Base-by-base conservation (phyloP, 2,888 invertebrate species). In the Cryptophagus acutangulus region DNA sequence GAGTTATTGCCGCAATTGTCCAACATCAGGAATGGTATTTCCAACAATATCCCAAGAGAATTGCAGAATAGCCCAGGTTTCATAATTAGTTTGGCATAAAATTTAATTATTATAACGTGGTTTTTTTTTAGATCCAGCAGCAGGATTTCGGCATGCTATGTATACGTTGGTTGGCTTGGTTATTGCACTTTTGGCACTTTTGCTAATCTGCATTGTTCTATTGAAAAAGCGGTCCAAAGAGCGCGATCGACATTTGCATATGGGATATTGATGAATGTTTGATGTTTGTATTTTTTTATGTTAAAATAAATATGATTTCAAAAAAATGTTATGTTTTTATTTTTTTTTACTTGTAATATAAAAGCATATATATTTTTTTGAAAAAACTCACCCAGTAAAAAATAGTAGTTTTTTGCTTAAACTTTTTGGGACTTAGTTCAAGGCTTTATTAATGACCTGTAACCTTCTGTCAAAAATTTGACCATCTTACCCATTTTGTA, bases 81-180 rank as follows among this genome's bases (percentile, higher is more conserved):
- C 9, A 31, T 5, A 16, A 31, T 5, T n/a, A 31, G 15, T 31
- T 31, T 16, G n/a, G 12, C 9, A 20, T 9, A 12, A 13, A 8
- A 6, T n/a, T 26, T 26, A 3, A 26, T 3, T 26, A 26, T 3
- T 26, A 6, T 3, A 8, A 12, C 12, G 26, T 6, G 6, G 5
- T 12, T 3, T 26, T n/a, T 12, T 26, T 26, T 26, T 26, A 70
- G 71, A 65, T 57, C 60, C 65, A 12, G 63, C 65, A 31, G 62
- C 64, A 28, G 73, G 77, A 36, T 71, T 78, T 43, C 71, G 77
- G 6, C 79, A 79, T 47, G 79, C 79, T 17, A 74, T 79, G 54
- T 76, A 78, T 53, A 79, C 78, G 1, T 71, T 80, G 64, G 72
- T 77, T 43, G 78, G 73, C 14, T 67, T 78, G 14, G 71, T 76